A percentile compares a stretch with the other conserved stretches of the same genome.
phyloP scores from a whole-genome alignment of 2,113 vertebrate species.

The Aspiorhynchus laticeps region DNA sequence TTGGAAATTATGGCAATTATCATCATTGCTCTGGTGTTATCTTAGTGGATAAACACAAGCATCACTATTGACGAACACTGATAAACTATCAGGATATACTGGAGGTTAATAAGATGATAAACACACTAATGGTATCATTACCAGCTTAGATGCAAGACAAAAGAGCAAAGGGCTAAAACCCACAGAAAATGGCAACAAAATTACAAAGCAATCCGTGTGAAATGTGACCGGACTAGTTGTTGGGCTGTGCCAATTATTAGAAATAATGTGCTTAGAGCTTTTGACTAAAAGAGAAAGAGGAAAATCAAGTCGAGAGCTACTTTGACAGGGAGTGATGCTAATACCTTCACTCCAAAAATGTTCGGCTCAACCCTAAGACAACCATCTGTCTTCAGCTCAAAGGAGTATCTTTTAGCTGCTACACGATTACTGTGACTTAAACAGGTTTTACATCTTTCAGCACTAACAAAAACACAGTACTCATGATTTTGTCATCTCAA shows the following conservation, averaged over 20 bases:
- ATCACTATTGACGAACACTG: background rate
- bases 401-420: background rate
- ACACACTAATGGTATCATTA: background rate
- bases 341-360: conserved; percentile 4
- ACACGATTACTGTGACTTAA: background rate
- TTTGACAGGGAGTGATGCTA: background rate
- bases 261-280: background rate
- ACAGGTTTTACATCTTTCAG: background rate
- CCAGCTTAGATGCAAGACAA: background rate
- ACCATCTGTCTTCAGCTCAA: background rate
- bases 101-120: background rate
- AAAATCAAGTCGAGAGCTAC: background rate
- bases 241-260: background rate
- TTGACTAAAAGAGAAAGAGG: background rate
- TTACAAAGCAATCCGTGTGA: background rate
- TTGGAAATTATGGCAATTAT: background rate
- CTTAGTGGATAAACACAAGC: background rate
- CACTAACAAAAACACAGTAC: background rate
- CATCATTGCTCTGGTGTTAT: background rate
- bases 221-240: background rate
- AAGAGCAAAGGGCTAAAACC: background rate
- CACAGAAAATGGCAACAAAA: background rate
- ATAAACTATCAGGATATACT: background rate
- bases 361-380: conserved; percentile 13
- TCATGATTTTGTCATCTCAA: background rate